Percentiles rank a stretch among this genome's conserved stretches.
Conservation (phyloP, 2,113 vertebrate species). For the Dromiciops gliroides region DNA sequence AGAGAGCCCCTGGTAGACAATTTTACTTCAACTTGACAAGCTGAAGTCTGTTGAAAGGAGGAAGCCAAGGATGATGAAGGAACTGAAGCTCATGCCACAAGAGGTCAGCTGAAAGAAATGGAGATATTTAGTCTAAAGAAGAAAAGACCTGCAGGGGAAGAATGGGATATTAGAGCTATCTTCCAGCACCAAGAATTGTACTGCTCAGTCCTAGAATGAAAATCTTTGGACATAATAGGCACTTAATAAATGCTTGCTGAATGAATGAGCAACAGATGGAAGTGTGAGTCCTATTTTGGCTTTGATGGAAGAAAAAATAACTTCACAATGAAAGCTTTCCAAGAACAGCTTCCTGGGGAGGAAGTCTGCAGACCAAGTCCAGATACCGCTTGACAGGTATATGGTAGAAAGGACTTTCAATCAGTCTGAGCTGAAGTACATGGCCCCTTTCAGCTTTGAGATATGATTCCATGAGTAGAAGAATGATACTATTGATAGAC, state of each 20-base stretch:
- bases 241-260: not conserved
- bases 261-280: not conserved
- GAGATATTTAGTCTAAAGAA: not conserved
- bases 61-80: not conserved
- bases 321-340: not conserved
- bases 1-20: not conserved
- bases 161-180: not conserved
- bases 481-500: not conserved
- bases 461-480: not conserved
- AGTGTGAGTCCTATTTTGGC: not conserved
- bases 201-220: not conserved
- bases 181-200: not conserved
- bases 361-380: not conserved
- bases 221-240: not conserved
- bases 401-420: not conserved
- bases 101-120: not conserved
- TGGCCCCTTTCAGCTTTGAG: not conserved
- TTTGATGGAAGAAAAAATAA: not conserved
- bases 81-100: not conserved
- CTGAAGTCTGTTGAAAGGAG: not conserved
- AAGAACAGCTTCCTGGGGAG: not conserved
- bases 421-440: not conserved
- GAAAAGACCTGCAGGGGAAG: not conserved
- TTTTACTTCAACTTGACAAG: not conserved
- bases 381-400: not conserved